Evolutionary conservation across 2,113 vertebrate species (phyloP), one percentile per base, ranked within the genome.

Genomic region (Erpornis zantholeuca): DNA sequence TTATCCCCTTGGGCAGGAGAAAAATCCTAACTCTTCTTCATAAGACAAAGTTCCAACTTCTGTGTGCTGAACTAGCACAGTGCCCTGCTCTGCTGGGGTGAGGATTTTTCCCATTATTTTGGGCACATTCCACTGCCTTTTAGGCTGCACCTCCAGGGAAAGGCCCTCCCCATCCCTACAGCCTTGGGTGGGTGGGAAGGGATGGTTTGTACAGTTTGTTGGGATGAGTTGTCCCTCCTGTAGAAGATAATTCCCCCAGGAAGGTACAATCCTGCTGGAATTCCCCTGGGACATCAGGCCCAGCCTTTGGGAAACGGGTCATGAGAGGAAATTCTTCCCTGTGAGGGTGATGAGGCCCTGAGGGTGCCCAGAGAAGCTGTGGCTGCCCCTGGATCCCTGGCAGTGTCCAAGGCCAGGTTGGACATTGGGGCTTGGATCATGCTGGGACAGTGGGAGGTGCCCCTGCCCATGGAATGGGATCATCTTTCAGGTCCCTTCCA

Each of bases 321-420:
- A 29, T 0, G 28, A 45, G 53, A 45, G n/a, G 68, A 13, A 65
- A 36, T 33, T 4, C 1, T 20, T 13, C 4, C 12, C 36, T 19
- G 8, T 0, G 52, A 65, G 36, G 17, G 27, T 13, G 59, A 5
- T 1, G 4, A 71, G 57, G 25, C 1, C 3, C 21, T 15, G 42
- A 75, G 1, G 1, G 1, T 44, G 2, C 53, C 19, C 52, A 66
- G 28, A 40, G 23, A 0, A 29, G 28, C 38, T 52, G 44, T 21
- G 68, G 86, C 33, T 81, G 66, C 8, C 3, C 31, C 22, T 77
- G 54, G 38, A 66, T 45, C 23, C 60, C 68, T 73, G 86, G 28
- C 0, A 66, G 44, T 52, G 38, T 0, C 45, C 60, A 28, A 36
- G 44, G 36, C 18, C 68, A 59, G 60, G 15, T 0, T 36, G 57